Conservation (phyloP, 2,797 vertebrate species). For the Paedocypris micromegethes region DNA sequence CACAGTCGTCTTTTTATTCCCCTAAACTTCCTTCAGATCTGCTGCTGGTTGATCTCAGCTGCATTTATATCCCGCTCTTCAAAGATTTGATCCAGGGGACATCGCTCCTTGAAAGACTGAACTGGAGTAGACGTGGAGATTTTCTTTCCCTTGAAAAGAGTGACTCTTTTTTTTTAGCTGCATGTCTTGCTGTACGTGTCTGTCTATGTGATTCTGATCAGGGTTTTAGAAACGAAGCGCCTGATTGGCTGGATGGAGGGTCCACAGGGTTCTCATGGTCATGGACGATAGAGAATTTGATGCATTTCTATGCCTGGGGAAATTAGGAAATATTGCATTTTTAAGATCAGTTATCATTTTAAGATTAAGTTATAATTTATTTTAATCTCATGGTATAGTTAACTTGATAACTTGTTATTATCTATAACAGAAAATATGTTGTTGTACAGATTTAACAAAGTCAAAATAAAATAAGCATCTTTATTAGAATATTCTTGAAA, state of each 20-base stretch:
- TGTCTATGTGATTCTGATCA: slow-evolving; percentile 42
- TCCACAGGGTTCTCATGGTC: slow-evolving; percentile 15
- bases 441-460: no score
- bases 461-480: no score
- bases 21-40: slow-evolving; percentile 27
- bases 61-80: slow-evolving; percentile 25
- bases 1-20: neutral
- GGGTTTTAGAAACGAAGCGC: slow-evolving; percentile 18
- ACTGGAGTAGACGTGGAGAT: neutral
- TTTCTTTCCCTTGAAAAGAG: slow-evolving; percentile 18
- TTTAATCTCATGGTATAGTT: neutral
- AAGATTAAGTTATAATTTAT: no score
- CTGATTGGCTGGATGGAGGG: slow-evolving; percentile 14
- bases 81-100: slow-evolving; percentile 6
- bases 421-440: no score
- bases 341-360: no score
- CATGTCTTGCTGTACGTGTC: slow-evolving; percentile 39
- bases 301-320: slow-evolving; percentile 10
- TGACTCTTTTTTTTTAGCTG: slow-evolving; percentile 32
- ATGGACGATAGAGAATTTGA: slow-evolving; percentile 7
- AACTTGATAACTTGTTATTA: no score
- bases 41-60: slow-evolving; percentile 13
- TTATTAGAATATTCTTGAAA: no score
- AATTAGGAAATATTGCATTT: neutral
- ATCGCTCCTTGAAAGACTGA: slow-evolving; percentile 17